These are phyloP conservation scores for Drosophila yakuba DNA, from an alignment of 1,140 invertebrate genomes.

Conservation along the genomic window DNA sequence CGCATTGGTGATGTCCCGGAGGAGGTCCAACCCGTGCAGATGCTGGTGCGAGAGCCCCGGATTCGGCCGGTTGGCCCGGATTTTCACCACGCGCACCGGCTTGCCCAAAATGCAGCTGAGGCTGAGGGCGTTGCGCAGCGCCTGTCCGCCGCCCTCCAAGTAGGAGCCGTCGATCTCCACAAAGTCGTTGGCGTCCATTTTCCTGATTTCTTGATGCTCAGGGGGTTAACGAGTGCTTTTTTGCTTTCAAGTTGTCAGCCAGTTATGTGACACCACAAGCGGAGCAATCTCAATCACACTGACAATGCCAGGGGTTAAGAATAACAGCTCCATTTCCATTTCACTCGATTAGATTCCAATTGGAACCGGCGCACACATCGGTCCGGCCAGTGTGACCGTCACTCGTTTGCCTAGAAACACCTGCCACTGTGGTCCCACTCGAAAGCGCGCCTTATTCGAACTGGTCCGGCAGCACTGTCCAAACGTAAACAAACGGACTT, in stretches of 20 bases:
- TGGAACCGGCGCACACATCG: neutral
- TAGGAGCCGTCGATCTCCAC: conserved; percentile 76
- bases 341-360: neutral
- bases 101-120: conserved; percentile 91
- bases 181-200: conserved; percentile 25
- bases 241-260: neutral
- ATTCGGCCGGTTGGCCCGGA: conserved; percentile 91
- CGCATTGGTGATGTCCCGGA: conserved; percentile 89
- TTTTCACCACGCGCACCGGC: conserved; percentile 91
- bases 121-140: conserved; percentile 91
- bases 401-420: neutral
- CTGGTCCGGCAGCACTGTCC: conserved; percentile 2
- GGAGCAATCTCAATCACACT: neutral
- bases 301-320: neutral
- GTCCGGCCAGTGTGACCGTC: neutral
- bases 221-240: neutral
- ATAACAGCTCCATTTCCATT: neutral
- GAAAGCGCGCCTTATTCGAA: neutral
- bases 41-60: conserved; percentile 95
- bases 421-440: neutral
- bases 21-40: conserved; percentile 91
- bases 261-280: neutral
- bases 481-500: neutral
- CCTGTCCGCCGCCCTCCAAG: conserved; percentile 90
- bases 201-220: neutral